These are phyloP conservation scores for Nothocercus julius DNA, from an alignment of 2,113 vertebrate genomes.

Conservation along the genomic window DNA sequence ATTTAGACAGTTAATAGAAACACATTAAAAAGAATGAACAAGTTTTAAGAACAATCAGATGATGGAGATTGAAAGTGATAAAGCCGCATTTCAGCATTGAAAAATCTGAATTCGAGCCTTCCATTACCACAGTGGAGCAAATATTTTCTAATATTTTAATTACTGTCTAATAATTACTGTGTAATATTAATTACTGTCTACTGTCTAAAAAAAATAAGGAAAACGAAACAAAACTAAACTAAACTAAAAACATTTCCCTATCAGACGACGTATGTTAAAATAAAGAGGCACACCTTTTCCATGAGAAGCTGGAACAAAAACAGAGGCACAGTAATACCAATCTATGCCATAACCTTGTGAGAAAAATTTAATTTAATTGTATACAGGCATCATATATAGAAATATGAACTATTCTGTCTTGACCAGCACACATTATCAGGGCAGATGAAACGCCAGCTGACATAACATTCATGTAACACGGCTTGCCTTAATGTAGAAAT, in stretches of 20 bases:
- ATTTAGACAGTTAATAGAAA: not conserved
- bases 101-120: not conserved
- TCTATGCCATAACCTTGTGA: not conserved
- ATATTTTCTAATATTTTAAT: not conserved
- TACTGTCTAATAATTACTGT: not conserved
- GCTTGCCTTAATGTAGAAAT: not conserved
- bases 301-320: not conserved
- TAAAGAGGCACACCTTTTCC: not conserved
- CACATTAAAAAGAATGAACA: not conserved
- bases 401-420: not conserved
- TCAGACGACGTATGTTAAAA: not conserved
- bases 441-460: not conserved
- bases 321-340: not conserved
- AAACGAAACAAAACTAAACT: not conserved
- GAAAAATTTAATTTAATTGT: not conserved
- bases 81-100: not conserved
- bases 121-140: not conserved
- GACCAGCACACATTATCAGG: not conserved
- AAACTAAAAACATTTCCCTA: fast-evolving
- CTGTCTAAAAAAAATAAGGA: not conserved
- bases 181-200: not conserved
- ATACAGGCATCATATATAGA: not conserved
- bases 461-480: not conserved
- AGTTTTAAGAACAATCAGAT: not conserved
- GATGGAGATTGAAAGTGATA: not conserved